phyloP scores from a whole-genome alignment of 2,113 vertebrate genomes.

The Cranoglanis bouderius region DNA sequence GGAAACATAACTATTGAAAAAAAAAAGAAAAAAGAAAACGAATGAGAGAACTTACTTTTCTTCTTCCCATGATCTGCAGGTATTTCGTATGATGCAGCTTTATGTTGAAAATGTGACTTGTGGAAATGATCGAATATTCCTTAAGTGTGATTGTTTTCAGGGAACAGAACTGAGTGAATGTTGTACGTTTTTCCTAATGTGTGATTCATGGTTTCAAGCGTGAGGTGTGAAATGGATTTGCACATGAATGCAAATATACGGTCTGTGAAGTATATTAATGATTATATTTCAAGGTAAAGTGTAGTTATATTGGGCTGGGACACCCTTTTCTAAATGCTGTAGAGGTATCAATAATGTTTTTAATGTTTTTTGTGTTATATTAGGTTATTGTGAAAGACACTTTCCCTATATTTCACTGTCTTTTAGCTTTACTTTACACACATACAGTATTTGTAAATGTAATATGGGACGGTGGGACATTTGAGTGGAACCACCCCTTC shows the following conservation, averaged over 20 bases:
- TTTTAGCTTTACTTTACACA: not conserved
- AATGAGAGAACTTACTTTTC: not conserved
- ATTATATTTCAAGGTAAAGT: not conserved
- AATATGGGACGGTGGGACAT: not conserved
- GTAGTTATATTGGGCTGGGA: not conserved
- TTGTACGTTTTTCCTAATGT: not conserved
- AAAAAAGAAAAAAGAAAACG: not conserved
- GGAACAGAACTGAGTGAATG: not conserved
- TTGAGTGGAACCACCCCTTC: not conserved
- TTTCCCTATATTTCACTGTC: not conserved
- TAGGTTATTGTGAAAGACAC: not conserved
- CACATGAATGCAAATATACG: not conserved
- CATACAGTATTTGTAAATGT: not conserved
- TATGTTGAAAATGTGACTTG: not conserved
- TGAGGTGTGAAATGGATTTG: not conserved
- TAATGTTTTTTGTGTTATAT: not conserved
- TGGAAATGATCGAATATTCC: not conserved
- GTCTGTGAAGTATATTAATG: not conserved
- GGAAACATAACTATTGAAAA: too few relatives aligned
- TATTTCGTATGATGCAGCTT: not conserved
- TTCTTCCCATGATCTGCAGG: too few relatives aligned
- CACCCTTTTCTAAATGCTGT: not conserved
- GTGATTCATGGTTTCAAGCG: not conserved
- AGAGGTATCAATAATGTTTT: not conserved
- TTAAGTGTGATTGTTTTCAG: not conserved